These are phyloP conservation scores for Cordilura impudica DNA, from an alignment of 2,888 invertebrate genomes.

Conservation along the genomic window DNA sequence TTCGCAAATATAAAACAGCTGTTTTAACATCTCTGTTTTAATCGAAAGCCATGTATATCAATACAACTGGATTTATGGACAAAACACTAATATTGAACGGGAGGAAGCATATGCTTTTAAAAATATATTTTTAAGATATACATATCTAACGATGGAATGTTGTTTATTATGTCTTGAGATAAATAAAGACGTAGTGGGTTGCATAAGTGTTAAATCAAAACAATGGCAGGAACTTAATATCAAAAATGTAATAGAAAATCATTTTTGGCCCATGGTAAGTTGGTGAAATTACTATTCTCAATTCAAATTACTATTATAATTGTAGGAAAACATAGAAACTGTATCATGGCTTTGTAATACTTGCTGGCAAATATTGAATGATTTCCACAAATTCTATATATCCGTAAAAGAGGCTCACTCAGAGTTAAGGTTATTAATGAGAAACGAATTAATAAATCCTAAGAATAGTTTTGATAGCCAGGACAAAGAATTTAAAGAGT, in stretches of 20 bases:
- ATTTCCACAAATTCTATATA: conserved; percentile 68
- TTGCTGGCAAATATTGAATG: conserved; percentile 68
- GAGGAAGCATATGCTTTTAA: too few species aligned
- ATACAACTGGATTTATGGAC: too few species aligned
- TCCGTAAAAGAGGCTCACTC: conserved; percentile 64
- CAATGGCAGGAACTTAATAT: conserved; percentile 1
- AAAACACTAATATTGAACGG: too few species aligned
- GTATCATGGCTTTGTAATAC: conserved; percentile 63
- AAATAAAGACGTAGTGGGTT: background rate
- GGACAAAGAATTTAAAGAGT: background rate
- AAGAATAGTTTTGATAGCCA: background rate
- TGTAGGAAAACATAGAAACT: background rate
- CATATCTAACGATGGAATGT: background rate
- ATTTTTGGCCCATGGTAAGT: conserved; percentile 25
- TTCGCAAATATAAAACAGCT: too few species aligned
- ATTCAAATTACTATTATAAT: background rate
- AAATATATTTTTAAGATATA: too few species aligned
- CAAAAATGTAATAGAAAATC: background rate
- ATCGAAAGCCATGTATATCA: too few species aligned
- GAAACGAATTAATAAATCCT: background rate
- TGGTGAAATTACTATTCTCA: too few species aligned
- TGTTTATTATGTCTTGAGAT: conserved; percentile 17
- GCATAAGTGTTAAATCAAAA: conserved; percentile 3
- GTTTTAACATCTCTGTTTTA: too few species aligned
- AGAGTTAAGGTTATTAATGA: background rate